Evolutionary conservation across 1,140 invertebrate genomes (phyloP).

Genomic region (Anadara kagoshimensis): DNA sequence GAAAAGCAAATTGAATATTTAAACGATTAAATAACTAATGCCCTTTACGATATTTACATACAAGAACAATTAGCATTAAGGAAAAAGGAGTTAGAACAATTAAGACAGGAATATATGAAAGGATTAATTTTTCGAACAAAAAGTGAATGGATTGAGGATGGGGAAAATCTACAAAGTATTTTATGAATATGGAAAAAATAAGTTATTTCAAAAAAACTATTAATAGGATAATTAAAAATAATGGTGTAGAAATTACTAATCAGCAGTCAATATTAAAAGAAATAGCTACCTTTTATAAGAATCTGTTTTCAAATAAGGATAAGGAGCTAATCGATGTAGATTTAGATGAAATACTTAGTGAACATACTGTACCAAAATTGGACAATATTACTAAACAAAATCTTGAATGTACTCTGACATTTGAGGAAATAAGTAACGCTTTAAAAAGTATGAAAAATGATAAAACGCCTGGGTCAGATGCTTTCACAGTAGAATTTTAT

Average conservation of each 20-base stretch:
- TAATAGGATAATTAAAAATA: conserved; percentile 11
- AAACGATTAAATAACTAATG: not conserved
- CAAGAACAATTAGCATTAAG: not conserved
- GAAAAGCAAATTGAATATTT: not conserved
- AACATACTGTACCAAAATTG: conserved; percentile 1
- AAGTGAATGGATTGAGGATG: conserved; percentile 35
- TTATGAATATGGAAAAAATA: conserved; percentile 21
- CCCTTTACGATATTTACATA: not conserved
- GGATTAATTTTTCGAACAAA: conserved; percentile 31
- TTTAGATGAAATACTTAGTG: not conserved
- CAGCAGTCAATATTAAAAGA: conserved; percentile 24
- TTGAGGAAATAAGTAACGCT: not conserved
- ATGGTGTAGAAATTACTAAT: conserved; percentile 7
- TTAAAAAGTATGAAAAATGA: conserved; percentile 12
- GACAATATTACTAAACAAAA: not conserved
- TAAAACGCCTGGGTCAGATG: conserved; percentile 9
- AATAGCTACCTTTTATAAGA: conserved; percentile 10
- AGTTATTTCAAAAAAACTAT: conserved; percentile 33
- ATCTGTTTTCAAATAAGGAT: not conserved
- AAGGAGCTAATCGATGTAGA: not conserved
- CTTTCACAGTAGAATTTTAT: too few relatives aligned
- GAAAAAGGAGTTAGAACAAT: conserved; percentile 15
- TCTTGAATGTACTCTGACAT: not conserved
- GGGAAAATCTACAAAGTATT: conserved; percentile 46
- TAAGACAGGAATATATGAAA: conserved; percentile 27